Conservation (phyloP, 2,888 invertebrate genomes). For the Serrognathus titanus region DNA sequence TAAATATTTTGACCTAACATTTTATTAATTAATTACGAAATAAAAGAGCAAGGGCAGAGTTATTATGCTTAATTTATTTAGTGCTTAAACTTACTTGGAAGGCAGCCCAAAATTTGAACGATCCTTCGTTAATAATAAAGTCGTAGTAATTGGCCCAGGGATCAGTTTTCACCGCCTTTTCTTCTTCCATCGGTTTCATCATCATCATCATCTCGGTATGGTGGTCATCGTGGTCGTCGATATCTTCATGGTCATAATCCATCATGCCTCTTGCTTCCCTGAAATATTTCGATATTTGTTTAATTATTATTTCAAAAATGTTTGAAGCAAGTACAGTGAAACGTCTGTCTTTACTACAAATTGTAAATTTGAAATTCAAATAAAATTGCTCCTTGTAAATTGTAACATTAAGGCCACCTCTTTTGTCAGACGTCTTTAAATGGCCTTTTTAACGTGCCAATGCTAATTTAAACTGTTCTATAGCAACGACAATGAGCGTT, state of each 20-base stretch:
- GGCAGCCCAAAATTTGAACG: slow-evolving; percentile 85
- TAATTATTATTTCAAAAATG: too few relatives aligned
- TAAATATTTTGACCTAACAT: background rate
- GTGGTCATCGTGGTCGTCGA: slow-evolving; percentile 50
- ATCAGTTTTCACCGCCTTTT: slow-evolving; percentile 62
- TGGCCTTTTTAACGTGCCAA: too few relatives aligned
- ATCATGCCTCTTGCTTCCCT: slow-evolving; percentile 43
- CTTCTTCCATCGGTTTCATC: slow-evolving; percentile 43
- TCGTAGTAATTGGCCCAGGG: slow-evolving; percentile 81
- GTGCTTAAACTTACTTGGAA: slow-evolving; percentile 63
- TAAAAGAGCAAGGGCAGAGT: too few relatives aligned
- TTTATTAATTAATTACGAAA: too few relatives aligned
- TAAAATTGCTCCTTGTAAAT: background rate
- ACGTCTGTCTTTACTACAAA: too few relatives aligned
- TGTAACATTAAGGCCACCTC: background rate
- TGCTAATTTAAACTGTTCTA: too few relatives aligned
- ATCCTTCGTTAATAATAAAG: slow-evolving; percentile 83
- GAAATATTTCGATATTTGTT: slow-evolving; percentile 4
- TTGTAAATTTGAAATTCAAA: too few relatives aligned
- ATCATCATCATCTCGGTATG: slow-evolving; percentile 41
- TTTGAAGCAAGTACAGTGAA: too few relatives aligned
- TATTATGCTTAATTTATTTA: background rate
- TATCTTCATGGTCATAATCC: slow-evolving; percentile 50
- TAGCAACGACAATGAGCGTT: too few relatives aligned
- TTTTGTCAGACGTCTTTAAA: too few relatives aligned